Evolutionary conservation across 2,113 vertebrate genomes (phyloP), one percentile per base, ranked within the genome.

Genomic region (Lichenostomus cassidix): DNA sequence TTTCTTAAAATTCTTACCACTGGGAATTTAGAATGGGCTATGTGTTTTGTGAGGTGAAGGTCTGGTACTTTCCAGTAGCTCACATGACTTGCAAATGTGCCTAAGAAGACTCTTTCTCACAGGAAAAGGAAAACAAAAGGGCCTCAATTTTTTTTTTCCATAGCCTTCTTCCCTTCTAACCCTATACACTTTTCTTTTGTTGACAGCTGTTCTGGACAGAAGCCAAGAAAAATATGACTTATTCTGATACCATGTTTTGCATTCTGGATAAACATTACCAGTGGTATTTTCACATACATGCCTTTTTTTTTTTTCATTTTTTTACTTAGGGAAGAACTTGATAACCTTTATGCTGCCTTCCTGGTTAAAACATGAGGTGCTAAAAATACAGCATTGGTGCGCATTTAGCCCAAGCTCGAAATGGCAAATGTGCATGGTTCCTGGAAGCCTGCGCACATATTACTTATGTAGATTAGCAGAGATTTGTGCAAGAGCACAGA

Each of bases 141-240:
- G 44, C 55, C 25, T 86, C 47, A 73, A 25, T 16, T 44, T 64
- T 62, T 75, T 80, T 60, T 62, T 58, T 39, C 63, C 86, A 59
- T 31, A 81, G 49, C 35, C 44, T 47, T 44, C 70, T 81, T 95
- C 44, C n/a, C 63, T 75, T 76, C 58, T 60, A 49, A 68, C 35
- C 20, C 90, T 63, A 89, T 17, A 93, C 77, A 78, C 42, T 77
- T 60, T 86, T 70, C 83, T 97, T 70, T 82, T 95, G 92, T 73
- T 89, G 95, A 96, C 87, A 78, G 88, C 68, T 96, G 44, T 42
- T 95, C 87, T 97, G 97, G 94, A 46, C 44, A 31, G 37, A 94
- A 94, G 58, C 89, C 94, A 97, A 96, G 89, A 90, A 94, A 96
- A 95, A 97, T 68, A 89, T 20, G 22, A 68, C 39, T 92, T 94